These are phyloP conservation scores for Salvelinus namaycush DNA, from an alignment of 2,113 vertebrate genomes.

Conservation along the genomic window DNA sequence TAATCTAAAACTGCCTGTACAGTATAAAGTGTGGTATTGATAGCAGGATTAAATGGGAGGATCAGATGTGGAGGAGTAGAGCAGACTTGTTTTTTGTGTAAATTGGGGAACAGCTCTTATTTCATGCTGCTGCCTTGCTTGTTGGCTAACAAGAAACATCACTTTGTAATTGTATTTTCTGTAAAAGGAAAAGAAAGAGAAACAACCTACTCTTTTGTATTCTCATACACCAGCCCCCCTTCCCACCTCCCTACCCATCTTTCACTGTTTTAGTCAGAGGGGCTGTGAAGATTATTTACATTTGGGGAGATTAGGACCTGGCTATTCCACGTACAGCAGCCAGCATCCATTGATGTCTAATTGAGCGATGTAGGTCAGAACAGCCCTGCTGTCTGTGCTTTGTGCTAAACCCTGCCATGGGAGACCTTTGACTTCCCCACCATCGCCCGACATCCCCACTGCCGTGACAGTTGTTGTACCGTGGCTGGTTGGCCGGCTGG, in stretches of 20 bases:
- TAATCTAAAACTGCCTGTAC: neutral
- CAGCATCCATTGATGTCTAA: constrained; percentile 36
- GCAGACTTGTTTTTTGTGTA: neutral
- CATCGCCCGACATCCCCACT: neutral
- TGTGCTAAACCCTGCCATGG: constrained; percentile 13
- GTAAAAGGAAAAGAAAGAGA: neutral
- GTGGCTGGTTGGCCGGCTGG: neutral
- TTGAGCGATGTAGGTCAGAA: constrained; percentile 41
- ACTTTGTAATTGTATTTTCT: neutral
- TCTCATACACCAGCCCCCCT: neutral
- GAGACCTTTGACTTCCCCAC: constrained; percentile 19
- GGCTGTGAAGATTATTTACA: constrained; percentile 23
- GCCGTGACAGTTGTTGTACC: constrained; percentile 9
- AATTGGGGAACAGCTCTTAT: neutral
- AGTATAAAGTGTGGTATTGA: constrained; percentile 17
- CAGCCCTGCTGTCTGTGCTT: constrained; percentile 29
- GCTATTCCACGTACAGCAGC: constrained; percentile 1
- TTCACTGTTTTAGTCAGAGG: neutral
- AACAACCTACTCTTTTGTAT: neutral
- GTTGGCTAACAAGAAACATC: too few species aligned
- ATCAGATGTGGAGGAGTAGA: neutral
- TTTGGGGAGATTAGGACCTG: constrained; percentile 11
- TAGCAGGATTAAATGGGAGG: constrained; percentile 15
- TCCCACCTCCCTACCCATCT: neutral
- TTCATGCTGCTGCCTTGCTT: too few species aligned